Evolutionary conservation across 2,113 vertebrate species (phyloP).

Genomic region (Terrapene triunguis): DNA sequence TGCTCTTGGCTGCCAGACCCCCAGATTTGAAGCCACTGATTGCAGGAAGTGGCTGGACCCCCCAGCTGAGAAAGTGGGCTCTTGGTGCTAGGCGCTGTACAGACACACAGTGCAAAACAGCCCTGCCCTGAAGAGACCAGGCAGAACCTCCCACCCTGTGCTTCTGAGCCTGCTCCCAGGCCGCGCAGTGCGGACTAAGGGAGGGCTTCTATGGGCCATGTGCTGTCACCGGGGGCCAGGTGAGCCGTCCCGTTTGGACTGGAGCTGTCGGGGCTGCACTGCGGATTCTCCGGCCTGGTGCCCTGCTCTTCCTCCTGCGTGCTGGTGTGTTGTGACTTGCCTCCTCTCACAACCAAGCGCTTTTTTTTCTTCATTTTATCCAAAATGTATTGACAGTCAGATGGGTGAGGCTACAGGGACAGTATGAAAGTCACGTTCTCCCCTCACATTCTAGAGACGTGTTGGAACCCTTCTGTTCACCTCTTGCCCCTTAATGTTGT

Average conservation of each 20-base stretch:
- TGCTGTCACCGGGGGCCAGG: neutral
- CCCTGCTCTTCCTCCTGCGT: too few species aligned
- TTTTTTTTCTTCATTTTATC: slow-evolving; percentile 25
- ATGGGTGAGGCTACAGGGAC: slow-evolving; percentile 39
- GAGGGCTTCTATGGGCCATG: neutral
- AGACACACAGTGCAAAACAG: neutral
- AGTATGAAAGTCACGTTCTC: neutral
- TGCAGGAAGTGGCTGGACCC: neutral
- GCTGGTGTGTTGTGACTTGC: neutral
- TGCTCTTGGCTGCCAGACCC: neutral
- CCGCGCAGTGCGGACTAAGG: neutral
- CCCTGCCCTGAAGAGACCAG: neutral
- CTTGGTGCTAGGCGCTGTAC: neutral
- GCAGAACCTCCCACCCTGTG: neutral
- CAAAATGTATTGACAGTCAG: slow-evolving; percentile 62
- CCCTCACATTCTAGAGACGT: neutral
- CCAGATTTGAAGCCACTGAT: neutral
- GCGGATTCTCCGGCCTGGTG: neutral
- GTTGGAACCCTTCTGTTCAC: too few species aligned
- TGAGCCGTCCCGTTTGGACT: neutral
- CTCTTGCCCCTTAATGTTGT: too few species aligned
- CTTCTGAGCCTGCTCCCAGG: neutral
- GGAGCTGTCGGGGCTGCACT: neutral
- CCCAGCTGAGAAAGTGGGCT: neutral
- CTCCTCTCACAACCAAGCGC: neutral